Base-by-base conservation (phyloP, 2,888 invertebrate species). In the Microchrysa polita region DNA sequence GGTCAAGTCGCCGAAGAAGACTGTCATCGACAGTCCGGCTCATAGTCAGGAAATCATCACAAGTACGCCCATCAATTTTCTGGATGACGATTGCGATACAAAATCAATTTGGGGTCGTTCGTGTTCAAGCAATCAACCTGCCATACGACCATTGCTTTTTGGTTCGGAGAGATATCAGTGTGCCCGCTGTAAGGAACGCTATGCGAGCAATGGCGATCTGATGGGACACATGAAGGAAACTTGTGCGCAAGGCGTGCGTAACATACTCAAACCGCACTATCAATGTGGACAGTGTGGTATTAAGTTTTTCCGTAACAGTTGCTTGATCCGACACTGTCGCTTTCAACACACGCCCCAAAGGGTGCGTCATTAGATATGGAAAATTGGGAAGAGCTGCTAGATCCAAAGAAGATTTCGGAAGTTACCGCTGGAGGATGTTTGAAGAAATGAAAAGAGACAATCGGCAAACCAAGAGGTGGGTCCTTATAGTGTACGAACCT, bases 161-260 rank as follows among this genome's bases (percentile, higher is more conserved):
- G 16, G 67, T 14, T 71, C 75, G 4, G 78, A 78, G 40, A 74
- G 75, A 14, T 78, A 42, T 72, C 77, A 77, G 67, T 78, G 78
- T 53, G 77, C 75, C 9, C 72, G 67, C n/a, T 77, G 77, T 55
- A 73, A 74, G 18, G 34, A 72, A 23, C 74, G 74, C 9, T 77
- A 74, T 65, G 57, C 71, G n/a, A 74, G 74, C 42, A 77, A 77
- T 60, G 57, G 59, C 40, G 76, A 77, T 44, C 71, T 77, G n/a
- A 20, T 74, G 10, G 53, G 48, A 53, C 77, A 77, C 57, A 52
- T 75, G 22, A 75, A 76, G 34, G 71, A 73, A 1, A 34, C 53
- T 1, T 34, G 27, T 34, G 5, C 20, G 4, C 76, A 77, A 55
- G 71, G 67, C 40, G 23, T 63, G 10, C 48, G 67, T 65, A 63